These are phyloP conservation scores for Etheostoma nigrum DNA, from an alignment of 2,797 vertebrate species.

Conservation along the genomic window DNA sequence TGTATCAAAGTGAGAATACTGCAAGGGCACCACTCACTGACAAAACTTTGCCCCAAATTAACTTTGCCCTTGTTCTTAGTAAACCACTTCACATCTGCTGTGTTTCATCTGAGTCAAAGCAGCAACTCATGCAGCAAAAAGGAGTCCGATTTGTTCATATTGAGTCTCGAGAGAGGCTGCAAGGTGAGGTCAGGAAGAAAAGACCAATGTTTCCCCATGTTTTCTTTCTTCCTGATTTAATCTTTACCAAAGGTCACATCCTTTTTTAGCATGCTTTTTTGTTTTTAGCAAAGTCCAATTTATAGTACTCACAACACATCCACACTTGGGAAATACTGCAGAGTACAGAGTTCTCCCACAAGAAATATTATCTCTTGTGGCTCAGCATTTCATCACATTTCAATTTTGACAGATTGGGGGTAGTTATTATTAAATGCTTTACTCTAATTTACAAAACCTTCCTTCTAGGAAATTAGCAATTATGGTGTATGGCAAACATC, in stretches of 20 bases:
- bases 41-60: slow-evolving; percentile 10
- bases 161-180: slow-evolving; percentile 6
- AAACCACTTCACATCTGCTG: slow-evolving; percentile 21
- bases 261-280: not conserved
- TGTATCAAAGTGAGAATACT: slow-evolving; percentile 12
- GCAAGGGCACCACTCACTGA: not conserved
- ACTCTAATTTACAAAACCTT: slow-evolving; percentile 34
- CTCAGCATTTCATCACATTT: slow-evolving; percentile 45
- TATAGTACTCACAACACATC: not conserved
- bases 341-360: not conserved
- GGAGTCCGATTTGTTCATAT: not conserved
- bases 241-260: not conserved
- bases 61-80: slow-evolving; percentile 10
- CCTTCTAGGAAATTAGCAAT: slow-evolving; percentile 44
- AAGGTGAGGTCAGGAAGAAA: slow-evolving; percentile 13
- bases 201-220: not conserved
- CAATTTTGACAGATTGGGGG: slow-evolving; percentile 12
- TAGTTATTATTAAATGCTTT: slow-evolving; percentile 25
- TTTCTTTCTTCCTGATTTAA: slow-evolving; percentile 6
- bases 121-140: slow-evolving; percentile 30
- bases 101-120: slow-evolving; percentile 29
- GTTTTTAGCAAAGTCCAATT: not conserved
- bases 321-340: not conserved
- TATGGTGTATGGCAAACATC: slow-evolving; percentile 47
- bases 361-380: not conserved